These are phyloP conservation scores for Halichoerus grypus DNA, from an alignment of 2,113 vertebrate genomes.

Conservation along the genomic window DNA sequence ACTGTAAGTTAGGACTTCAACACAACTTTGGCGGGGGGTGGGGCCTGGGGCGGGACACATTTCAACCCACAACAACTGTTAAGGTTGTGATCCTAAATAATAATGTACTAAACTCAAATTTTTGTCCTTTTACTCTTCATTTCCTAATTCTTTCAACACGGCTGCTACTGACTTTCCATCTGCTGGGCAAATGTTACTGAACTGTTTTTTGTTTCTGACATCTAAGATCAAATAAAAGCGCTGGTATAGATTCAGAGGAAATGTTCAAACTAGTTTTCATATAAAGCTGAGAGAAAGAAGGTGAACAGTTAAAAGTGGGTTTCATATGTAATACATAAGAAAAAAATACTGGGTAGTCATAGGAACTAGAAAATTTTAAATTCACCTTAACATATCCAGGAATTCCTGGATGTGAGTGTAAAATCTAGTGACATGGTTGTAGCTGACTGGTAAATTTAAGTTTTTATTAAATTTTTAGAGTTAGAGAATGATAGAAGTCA, in stretches of 20 bases:
- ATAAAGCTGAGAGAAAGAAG: background rate
- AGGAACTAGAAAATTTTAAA: slow-evolving; percentile 71
- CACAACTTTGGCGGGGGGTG: background rate
- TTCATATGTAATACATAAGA: background rate
- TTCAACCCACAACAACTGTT: background rate
- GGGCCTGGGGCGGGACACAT: background rate
- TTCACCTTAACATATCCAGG: slow-evolving; percentile 58
- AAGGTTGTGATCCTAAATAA: slow-evolving; percentile 16
- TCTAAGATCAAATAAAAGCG: slow-evolving; percentile 31
- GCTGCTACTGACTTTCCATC: background rate
- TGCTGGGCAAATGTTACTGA: background rate
- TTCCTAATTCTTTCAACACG: slow-evolving; percentile 10
- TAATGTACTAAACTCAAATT: background rate
- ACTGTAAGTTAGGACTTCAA: background rate
- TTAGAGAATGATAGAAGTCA: slow-evolving; percentile 69
- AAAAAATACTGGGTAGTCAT: background rate
- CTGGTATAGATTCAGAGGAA: background rate
- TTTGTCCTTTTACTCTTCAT: background rate
- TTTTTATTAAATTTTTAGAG: slow-evolving; percentile 82
- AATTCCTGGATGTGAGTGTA: slow-evolving; percentile 26
- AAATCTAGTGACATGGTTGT: slow-evolving; percentile 58
- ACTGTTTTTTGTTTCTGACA: background rate
- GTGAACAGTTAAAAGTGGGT: background rate
- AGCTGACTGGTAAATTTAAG: slow-evolving; percentile 74
- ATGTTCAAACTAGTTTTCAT: slow-evolving; percentile 18